A percentile compares a stretch with the other conserved stretches of the same genome.
phyloP scores from a whole-genome alignment of 2,888 invertebrate genomes.

The Drosophila differens region DNA sequence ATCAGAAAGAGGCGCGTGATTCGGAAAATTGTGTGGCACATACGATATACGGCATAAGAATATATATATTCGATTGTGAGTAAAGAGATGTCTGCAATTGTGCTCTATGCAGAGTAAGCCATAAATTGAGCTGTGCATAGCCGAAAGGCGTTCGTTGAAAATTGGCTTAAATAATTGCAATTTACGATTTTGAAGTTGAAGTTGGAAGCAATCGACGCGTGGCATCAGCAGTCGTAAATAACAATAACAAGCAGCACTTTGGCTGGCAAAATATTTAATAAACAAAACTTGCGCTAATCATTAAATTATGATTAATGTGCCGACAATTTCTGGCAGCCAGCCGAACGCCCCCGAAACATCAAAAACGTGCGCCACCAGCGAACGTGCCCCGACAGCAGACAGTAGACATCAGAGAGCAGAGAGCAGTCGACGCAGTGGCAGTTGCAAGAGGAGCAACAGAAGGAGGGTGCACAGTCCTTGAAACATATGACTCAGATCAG shows the following conservation, averaged over 20 bases:
- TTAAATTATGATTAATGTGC: constrained; percentile 81
- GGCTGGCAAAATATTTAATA: constrained; percentile 60
- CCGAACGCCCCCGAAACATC: constrained; percentile 38
- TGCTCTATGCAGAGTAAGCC: constrained; percentile 5
- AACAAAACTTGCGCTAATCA: constrained; percentile 80
- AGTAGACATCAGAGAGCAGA: neutral
- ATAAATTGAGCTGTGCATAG: constrained; percentile 28
- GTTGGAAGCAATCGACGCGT: constrained; percentile 48
- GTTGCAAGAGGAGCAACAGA: neutral
- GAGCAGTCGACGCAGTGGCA: neutral
- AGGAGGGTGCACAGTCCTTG: constrained; percentile 23
- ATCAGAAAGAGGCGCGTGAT: neutral
- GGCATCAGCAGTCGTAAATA: constrained; percentile 61
- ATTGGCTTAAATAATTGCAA: constrained; percentile 55
- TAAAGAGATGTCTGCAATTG: constrained; percentile 7
- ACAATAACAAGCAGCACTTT: constrained; percentile 24
- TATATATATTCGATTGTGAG: constrained; percentile 1
- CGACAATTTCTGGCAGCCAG: constrained; percentile 65
- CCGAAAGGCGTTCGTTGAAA: constrained; percentile 43
- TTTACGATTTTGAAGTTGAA: constrained; percentile 45
- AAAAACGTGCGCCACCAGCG: constrained; percentile 38
- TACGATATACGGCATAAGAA: neutral
- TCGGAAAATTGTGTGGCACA: neutral
- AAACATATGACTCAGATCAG: constrained; percentile 5
- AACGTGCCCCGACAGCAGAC: constrained; percentile 42